These are phyloP conservation scores for Neotragus pygmaeus DNA, from an alignment of 2,113 vertebrate genomes.

Conservation along the genomic window DNA sequence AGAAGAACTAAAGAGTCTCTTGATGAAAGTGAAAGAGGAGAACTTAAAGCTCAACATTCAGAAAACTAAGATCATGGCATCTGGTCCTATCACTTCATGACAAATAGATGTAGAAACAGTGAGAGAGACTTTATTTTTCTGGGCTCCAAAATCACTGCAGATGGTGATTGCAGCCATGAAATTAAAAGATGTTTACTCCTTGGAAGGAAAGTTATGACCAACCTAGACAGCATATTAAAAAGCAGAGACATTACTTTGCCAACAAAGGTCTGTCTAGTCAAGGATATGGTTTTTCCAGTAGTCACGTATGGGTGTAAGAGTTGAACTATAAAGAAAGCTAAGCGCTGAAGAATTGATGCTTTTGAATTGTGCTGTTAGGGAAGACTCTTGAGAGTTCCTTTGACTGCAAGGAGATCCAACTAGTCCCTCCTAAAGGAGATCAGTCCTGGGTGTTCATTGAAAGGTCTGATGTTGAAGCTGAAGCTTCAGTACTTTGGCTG, in stretches of 20 bases:
- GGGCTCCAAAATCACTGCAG: background rate
- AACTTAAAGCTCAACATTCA: background rate
- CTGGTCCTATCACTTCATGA: background rate
- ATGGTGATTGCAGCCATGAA: background rate
- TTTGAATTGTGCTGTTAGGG: background rate
- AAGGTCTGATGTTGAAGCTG: background rate
- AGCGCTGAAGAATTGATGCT: fast-evolving
- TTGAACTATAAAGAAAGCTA: background rate
- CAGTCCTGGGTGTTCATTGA: background rate
- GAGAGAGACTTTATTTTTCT: background rate
- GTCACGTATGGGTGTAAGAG: background rate
- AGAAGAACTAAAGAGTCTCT: background rate
- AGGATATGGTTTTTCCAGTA: background rate
- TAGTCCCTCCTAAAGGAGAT: background rate
- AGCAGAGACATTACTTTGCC: background rate
- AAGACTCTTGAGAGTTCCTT: background rate
- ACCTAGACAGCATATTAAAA: background rate
- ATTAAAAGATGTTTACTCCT: background rate
- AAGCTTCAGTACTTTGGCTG: background rate
- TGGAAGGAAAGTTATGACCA: background rate
- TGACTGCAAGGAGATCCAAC: background rate
- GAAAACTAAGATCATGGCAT: background rate
- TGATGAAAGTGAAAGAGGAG: background rate
- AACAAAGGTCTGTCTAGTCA: fast-evolving
- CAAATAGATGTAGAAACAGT: background rate